phyloP scores from a whole-genome alignment of 2,797 vertebrate species.

The Rhinichthys osculus region DNA sequence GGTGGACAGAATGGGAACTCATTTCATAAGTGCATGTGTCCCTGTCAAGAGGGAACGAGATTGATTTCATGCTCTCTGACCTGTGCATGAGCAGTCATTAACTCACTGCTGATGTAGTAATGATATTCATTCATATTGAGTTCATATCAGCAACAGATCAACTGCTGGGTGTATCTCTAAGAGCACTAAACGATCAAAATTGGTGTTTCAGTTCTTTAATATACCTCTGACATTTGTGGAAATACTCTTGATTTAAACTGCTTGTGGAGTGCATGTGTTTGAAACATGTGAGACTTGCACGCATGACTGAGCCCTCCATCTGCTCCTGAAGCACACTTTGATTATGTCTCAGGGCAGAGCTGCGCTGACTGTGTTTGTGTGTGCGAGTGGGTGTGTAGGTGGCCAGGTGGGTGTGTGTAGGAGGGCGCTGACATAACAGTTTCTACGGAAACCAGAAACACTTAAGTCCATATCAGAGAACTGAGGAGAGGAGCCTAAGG shows the following conservation, averaged over 20 bases:
- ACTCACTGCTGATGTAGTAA: neutral
- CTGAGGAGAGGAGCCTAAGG: neutral
- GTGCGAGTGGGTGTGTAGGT: neutral
- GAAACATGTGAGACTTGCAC: conserved; percentile 62
- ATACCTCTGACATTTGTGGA: neutral
- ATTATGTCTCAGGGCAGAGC: conserved; percentile 43
- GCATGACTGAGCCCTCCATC: conserved; percentile 73
- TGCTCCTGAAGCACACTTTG: conserved; percentile 63
- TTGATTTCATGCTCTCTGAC: conserved; percentile 20
- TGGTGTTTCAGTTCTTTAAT: neutral
- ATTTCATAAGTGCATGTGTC: conserved; percentile 3
- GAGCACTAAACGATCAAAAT: neutral
- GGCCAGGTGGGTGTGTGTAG: conserved; percentile 32
- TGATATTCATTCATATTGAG: neutral
- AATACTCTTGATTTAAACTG: neutral
- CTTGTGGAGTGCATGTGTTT: conserved; percentile 50
- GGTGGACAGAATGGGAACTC: neutral
- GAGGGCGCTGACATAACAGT: conserved; percentile 31
- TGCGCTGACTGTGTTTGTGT: neutral
- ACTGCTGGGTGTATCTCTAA: neutral
- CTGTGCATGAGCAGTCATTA: conserved; percentile 1
- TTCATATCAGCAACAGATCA: neutral
- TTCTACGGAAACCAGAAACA: conserved; percentile 22
- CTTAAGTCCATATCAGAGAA: conserved; percentile 2
- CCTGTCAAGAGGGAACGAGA: neutral